Conservation (phyloP, 2,797 vertebrate species). For the Centroberyx gerrardi region DNA sequence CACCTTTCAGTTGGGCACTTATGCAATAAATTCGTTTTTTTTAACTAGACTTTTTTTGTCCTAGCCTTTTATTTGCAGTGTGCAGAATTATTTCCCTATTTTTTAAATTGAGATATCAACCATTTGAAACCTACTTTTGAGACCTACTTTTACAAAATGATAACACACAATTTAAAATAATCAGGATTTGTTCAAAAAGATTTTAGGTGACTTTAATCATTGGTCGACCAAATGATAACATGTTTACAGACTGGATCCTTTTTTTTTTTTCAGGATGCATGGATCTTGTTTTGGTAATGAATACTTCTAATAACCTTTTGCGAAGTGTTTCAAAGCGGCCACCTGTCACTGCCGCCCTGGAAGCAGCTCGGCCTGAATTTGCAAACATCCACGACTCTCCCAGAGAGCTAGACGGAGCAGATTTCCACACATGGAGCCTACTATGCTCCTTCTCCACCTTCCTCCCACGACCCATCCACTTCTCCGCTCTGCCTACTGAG, state of each 20-base stretch:
- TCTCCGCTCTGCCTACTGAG: conserved; percentile 56
- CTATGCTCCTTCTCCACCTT: conserved; percentile 51
- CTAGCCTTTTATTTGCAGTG: no score
- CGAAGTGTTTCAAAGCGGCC: conserved; percentile 22
- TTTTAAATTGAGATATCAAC: no score
- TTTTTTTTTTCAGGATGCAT: not conserved
- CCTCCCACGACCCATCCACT: conserved; percentile 62
- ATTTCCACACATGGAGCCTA: conserved; percentile 47
- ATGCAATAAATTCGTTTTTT: no score
- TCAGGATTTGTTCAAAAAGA: not conserved
- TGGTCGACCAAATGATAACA: not conserved
- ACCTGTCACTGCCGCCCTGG: conserved; percentile 28
- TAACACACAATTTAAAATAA: no score
- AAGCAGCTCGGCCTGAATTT: conserved; percentile 25
- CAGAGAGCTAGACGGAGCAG: conserved; percentile 49
- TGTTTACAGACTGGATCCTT: conserved; percentile 1
- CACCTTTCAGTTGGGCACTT: no score
- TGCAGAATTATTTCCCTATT: no score
- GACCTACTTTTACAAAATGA: no score
- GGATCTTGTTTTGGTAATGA: not conserved
- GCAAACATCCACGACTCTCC: conserved; percentile 37
- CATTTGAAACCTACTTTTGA: no score
- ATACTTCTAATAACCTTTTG: conserved; percentile 7
- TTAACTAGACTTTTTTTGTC: no score
- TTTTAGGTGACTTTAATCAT: not conserved